phyloP scores from a whole-genome alignment of 2,797 vertebrate genomes.

The Acanthornis magna region DNA sequence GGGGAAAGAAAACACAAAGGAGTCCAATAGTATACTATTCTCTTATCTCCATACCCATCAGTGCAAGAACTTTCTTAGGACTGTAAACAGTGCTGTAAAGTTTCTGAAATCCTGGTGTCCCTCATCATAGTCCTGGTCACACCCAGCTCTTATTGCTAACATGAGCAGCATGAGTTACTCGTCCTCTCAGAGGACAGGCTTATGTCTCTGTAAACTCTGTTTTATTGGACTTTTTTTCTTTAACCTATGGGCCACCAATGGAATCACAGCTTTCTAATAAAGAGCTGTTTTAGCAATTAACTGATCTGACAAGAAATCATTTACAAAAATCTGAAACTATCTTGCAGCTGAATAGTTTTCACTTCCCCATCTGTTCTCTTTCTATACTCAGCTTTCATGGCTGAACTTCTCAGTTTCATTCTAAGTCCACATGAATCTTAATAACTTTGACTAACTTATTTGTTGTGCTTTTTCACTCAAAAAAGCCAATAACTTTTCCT shows the following conservation, averaged over 20 bases:
- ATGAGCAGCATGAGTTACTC: not conserved
- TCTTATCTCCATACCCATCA: not conserved
- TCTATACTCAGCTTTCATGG: not conserved
- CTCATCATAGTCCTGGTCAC: not conserved
- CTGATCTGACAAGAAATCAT: not conserved
- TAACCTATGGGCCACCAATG: not conserved
- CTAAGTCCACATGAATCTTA: not conserved
- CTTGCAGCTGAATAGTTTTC: not conserved
- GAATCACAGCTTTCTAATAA: not conserved
- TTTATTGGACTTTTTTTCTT: not conserved
- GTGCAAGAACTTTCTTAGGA: not conserved
- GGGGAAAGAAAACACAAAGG: not conserved
- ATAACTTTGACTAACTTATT: not conserved
- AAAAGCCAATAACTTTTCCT: not conserved
- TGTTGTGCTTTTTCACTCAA: not conserved
- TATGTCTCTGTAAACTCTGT: not conserved
- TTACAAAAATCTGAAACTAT: not conserved
- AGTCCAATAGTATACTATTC: not conserved
- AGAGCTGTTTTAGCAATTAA: not conserved
- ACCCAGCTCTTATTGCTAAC: not conserved
- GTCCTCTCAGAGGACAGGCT: not conserved
- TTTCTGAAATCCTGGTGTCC: not conserved
- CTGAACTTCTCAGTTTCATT: constrained; percentile 16
- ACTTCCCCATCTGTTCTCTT: not conserved
- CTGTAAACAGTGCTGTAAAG: not conserved